Evolutionary conservation across 2,888 invertebrate genomes (phyloP).

Genomic region (Carcina quercana): DNA sequence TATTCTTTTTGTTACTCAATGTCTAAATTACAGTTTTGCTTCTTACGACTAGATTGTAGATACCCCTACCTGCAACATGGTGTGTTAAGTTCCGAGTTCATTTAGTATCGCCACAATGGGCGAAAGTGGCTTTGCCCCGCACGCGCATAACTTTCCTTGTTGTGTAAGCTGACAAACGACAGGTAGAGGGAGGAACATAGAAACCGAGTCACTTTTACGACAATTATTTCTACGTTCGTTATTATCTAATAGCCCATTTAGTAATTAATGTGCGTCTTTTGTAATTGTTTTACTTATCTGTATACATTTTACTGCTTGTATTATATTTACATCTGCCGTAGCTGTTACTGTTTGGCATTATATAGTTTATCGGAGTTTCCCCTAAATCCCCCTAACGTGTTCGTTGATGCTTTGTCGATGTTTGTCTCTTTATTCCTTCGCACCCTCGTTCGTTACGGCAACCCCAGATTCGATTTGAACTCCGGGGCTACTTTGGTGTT

Average conservation of each 20-base stretch:
- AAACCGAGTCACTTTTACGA: constrained; percentile 63
- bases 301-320: constrained; percentile 14
- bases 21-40: not conserved
- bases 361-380: constrained; percentile 14
- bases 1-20: constrained; percentile 9
- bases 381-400: constrained; percentile 33
- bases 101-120: constrained; percentile 50
- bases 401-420: constrained; percentile 50
- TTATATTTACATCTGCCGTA: constrained; percentile 2
- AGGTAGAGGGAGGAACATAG: constrained; percentile 63
- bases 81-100: constrained; percentile 30
- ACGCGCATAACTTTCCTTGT: constrained; percentile 70
- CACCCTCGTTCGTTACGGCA: constrained; percentile 56
- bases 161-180: constrained; percentile 66
- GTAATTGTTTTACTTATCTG: constrained; percentile 22
- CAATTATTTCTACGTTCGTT: constrained; percentile 30
- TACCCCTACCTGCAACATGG: constrained; percentile 15
- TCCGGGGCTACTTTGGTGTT: constrained; percentile 30
- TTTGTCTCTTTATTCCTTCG: constrained; percentile 52
- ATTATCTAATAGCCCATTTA: constrained; percentile 32
- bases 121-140: constrained; percentile 65
- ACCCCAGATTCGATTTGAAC: constrained; percentile 44
- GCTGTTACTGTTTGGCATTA: too few relatives aligned
- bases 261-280: constrained; percentile 23
- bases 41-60: not conserved